A percentile compares a stretch with the other conserved stretches of the same genome.
phyloP scores from a whole-genome alignment of 2,888 invertebrate species.

The Cantharis flavilabris region DNA sequence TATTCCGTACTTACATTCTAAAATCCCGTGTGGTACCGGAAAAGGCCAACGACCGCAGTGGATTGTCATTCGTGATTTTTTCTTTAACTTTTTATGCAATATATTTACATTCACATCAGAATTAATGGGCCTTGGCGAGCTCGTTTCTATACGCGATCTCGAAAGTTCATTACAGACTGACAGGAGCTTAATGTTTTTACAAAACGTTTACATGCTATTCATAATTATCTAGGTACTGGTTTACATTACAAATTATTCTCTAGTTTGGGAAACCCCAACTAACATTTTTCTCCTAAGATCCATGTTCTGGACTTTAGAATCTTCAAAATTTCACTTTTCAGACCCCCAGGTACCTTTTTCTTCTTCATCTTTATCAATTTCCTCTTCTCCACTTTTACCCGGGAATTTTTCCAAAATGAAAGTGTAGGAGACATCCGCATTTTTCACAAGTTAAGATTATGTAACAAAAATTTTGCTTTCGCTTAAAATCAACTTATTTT shows the following conservation, averaged over 20 bases:
- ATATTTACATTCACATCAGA: slow-evolving; percentile 34
- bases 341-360: too few relatives aligned
- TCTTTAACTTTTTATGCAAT: slow-evolving; percentile 34
- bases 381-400: background rate
- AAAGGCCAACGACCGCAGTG: slow-evolving; percentile 36
- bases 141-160: slow-evolving; percentile 26
- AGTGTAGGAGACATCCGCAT: background rate
- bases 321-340: too few relatives aligned
- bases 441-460: background rate
- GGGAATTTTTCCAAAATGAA: background rate
- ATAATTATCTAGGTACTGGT: background rate
- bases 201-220: background rate
- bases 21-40: slow-evolving; percentile 33
- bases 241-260: background rate
- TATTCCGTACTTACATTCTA: slow-evolving; percentile 30
- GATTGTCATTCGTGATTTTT: slow-evolving; percentile 37
- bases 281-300: too few relatives aligned
- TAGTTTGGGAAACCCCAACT: background rate
- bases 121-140: slow-evolving; percentile 34
- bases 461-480: background rate
- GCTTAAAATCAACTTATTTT: background rate
- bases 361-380: background rate
- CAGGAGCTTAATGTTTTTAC: background rate
- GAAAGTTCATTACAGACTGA: slow-evolving; percentile 1
- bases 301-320: too few relatives aligned